phyloP scores from a whole-genome alignment of 1,140 invertebrate genomes.

The Sesamia nonagrioides region DNA sequence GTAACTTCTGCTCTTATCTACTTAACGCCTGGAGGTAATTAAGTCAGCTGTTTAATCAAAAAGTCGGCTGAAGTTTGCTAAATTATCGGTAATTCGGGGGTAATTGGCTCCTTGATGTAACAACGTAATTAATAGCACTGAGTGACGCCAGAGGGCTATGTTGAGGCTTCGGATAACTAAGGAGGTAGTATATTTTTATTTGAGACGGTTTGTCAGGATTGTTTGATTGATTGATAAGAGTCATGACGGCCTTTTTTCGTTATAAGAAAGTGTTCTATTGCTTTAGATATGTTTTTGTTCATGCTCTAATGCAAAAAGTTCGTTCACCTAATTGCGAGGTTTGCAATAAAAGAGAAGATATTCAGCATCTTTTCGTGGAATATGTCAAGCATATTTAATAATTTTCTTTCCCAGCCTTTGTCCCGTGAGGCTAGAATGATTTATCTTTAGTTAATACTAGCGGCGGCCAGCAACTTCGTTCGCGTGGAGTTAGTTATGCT shows the following conservation, averaged over 20 bases:
- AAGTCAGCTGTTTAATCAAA: constrained; percentile 46
- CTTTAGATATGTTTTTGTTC: neutral
- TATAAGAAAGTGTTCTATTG: neutral
- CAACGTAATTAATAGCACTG: constrained; percentile 13
- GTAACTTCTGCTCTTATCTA: constrained; percentile 19
- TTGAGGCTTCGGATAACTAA: neutral
- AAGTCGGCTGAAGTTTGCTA: constrained; percentile 41
- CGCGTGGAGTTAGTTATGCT: too few relatives aligned
- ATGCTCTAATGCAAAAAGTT: too few relatives aligned
- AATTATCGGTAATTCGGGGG: constrained; percentile 39
- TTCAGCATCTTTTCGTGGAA: too few relatives aligned
- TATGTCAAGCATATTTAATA: too few relatives aligned
- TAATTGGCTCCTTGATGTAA: constrained; percentile 39
- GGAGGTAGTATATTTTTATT: neutral
- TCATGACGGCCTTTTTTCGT: neutral
- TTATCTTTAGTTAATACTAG: too few relatives aligned
- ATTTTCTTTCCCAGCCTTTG: too few relatives aligned
- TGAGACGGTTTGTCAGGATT: neutral
- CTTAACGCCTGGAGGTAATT: constrained; percentile 28
- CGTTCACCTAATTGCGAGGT: too few relatives aligned
- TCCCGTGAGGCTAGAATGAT: too few relatives aligned
- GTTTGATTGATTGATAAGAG: too few relatives aligned
- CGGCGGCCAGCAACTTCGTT: too few relatives aligned
- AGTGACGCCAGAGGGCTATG: neutral
- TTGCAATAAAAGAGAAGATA: too few relatives aligned